Evolutionary conservation across 92 coral and sea anemone genomes (phyloP).

Genomic region (Paramuricea clavata): DNA sequence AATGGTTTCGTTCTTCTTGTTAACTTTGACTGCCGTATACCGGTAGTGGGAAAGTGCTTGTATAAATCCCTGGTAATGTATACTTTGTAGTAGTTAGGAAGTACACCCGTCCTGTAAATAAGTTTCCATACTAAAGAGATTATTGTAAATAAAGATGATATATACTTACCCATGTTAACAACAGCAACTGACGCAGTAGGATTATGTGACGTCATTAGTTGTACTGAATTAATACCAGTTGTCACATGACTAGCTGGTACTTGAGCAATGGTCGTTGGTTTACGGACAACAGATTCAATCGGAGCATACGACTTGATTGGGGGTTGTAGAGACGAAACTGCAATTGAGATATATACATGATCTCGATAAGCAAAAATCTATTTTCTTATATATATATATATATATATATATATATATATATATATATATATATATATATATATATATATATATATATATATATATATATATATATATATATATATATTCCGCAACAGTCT

Average conservation of each 20-base stretch:
- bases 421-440: too few species aligned
- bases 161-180: constrained; percentile 46
- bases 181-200: constrained; percentile 38
- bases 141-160: too few species aligned
- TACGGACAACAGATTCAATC: constrained; percentile 59
- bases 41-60: too few species aligned
- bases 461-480: too few species aligned
- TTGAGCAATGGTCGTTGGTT: constrained; percentile 62
- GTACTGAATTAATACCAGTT: constrained; percentile 30
- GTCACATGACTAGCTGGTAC: constrained; percentile 61
- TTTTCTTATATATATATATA: not conserved
- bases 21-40: too few species aligned
- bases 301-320: constrained; percentile 46
- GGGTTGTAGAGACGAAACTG: constrained; percentile 27
- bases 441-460: too few species aligned
- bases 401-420: too few species aligned
- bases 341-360: not conserved
- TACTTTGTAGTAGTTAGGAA: too few species aligned
- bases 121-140: not conserved
- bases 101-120: too few species aligned
- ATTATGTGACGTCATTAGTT: constrained; percentile 44
- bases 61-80: too few species aligned
- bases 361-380: not conserved
- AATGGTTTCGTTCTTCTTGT: too few species aligned
- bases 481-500: too few species aligned